Percentiles rank a stretch among this genome's conserved stretches.
Evolutionary conservation across 2,797 vertebrate genomes (phyloP).

Genomic region (Acanthurus tractus): DNA sequence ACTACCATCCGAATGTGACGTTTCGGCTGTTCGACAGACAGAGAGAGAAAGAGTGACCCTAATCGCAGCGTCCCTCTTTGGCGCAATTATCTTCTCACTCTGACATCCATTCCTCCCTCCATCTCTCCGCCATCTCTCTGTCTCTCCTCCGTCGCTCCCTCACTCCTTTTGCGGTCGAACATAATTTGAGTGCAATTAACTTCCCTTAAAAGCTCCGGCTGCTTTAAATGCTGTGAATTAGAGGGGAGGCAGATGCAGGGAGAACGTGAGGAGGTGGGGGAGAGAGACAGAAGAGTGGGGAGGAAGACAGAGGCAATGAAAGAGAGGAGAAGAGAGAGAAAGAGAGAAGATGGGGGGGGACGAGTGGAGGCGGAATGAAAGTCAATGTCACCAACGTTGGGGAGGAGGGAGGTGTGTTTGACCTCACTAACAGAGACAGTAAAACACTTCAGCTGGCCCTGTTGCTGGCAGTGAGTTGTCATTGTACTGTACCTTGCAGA

Average conservation of each 20-base stretch:
- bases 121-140: conserved; percentile 63
- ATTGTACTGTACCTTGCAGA: conserved; percentile 74
- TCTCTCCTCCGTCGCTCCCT: conserved; percentile 77
- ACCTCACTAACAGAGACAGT: conserved; percentile 81
- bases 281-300: conserved; percentile 56
- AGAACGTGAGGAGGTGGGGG: conserved; percentile 52
- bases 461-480: conserved; percentile 72
- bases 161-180: conserved; percentile 86
- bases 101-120: conserved; percentile 76
- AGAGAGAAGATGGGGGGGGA: conserved; percentile 7
- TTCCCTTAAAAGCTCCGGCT: conserved; percentile 88
- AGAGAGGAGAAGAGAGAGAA: conserved; percentile 43
- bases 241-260: conserved; percentile 74
- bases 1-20: conserved; percentile 70
- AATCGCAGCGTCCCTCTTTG: conserved; percentile 83
- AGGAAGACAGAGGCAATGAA: conserved; percentile 61
- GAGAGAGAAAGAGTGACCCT: conserved; percentile 79
- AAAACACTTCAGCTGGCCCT: conserved; percentile 79
- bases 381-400: conserved; percentile 75
- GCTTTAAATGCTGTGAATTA: conserved; percentile 88
- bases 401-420: conserved; percentile 80
- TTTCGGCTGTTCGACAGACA: conserved; percentile 60
- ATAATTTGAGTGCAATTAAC: conserved; percentile 93
- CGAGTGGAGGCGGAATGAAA: conserved; percentile 70
- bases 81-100: conserved; percentile 87